A percentile compares a stretch with the other conserved stretches of the same genome.
phyloP scores from a whole-genome alignment of 2,888 invertebrate species.

The Germaria angustata region DNA sequence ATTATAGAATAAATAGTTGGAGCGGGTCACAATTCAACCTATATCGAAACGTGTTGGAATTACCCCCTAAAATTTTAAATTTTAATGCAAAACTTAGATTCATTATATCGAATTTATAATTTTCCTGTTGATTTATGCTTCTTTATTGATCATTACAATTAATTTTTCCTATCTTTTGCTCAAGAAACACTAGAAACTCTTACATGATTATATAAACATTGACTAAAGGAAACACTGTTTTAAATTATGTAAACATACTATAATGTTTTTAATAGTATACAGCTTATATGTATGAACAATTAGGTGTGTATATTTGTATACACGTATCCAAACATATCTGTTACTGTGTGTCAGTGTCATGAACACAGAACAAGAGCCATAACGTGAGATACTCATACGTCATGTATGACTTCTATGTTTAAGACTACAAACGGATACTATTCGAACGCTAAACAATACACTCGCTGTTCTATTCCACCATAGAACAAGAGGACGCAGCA shows the following conservation, averaged over 20 bases:
- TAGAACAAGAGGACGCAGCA: neutral
- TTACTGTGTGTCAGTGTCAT: constrained; percentile 51
- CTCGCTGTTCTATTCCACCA: neutral
- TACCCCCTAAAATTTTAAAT: too few relatives aligned
- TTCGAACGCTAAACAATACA: constrained; percentile 36
- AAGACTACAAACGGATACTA: neutral
- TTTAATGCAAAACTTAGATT: too few relatives aligned
- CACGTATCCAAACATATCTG: neutral
- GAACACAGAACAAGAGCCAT: constrained; percentile 34
- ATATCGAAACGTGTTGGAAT: neutral
- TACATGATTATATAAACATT: neutral
- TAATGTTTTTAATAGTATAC: too few relatives aligned
- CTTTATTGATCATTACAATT: too few relatives aligned
- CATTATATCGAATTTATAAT: too few relatives aligned
- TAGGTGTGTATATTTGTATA: too few relatives aligned
- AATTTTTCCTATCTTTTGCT: too few relatives aligned
- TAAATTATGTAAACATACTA: neutral
- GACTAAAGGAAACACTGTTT: too few relatives aligned
- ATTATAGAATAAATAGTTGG: too few relatives aligned
- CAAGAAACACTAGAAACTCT: too few relatives aligned
- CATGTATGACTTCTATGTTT: constrained; percentile 69
- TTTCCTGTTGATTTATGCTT: too few relatives aligned
- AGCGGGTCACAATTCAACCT: too few relatives aligned
- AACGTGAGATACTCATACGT: constrained; percentile 76
- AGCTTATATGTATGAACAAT: neutral